Conservation (phyloP, 2,888 invertebrate genomes). For the Neoscelio sp. region DNA sequence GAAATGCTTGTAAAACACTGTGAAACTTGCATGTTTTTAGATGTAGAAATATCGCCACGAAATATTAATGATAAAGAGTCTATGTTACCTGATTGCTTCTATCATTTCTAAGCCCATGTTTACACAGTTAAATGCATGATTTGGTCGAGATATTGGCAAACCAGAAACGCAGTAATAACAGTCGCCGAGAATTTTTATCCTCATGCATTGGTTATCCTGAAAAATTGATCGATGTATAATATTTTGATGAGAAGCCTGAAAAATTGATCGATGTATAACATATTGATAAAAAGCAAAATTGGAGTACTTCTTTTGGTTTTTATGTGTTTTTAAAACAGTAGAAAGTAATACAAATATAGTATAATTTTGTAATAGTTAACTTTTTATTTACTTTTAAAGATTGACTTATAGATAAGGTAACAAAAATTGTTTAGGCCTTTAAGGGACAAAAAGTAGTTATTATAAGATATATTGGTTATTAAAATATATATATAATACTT, state of each 20-base stretch:
- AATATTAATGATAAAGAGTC: background rate
- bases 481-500: no score
- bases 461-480: no score
- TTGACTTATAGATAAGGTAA: no score
- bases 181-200: conserved; percentile 97
- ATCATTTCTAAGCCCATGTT: conserved; percentile 99
- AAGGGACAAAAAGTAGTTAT: no score
- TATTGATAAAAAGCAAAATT: no score
- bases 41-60: background rate
- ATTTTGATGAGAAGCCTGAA: no score
- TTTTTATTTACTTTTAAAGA: no score
- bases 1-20: background rate
- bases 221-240: background rate
- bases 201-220: conserved; percentile 97
- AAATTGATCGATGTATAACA: background rate
- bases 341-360: no score
- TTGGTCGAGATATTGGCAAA: conserved; percentile 95
- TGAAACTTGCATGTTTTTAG: background rate
- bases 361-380: no score
- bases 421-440: no score
- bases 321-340: no score
- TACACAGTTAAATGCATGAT: conserved; percentile 97
- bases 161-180: conserved; percentile 98
- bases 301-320: no score
- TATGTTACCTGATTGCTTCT: conserved; percentile 92